Evolutionary conservation across 2,113 vertebrate genomes (phyloP), one percentile per base, ranked within the genome.

Genomic region (Triplophysa dalaica): DNA sequence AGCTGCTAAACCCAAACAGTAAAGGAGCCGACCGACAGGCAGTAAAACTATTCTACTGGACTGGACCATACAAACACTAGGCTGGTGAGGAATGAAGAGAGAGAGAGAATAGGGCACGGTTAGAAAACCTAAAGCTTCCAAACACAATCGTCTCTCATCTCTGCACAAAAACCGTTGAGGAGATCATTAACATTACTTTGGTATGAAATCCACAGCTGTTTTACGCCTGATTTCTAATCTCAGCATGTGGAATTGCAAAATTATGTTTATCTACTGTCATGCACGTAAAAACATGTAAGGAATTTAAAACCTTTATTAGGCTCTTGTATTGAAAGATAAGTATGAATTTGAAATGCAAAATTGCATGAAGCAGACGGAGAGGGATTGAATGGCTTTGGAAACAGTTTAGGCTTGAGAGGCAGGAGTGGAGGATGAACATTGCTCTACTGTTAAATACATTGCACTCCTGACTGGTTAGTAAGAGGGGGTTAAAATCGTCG

Each of bases 381-480:
- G 61, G 26, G 82, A 21, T 52, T 16, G 80, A 75, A 87, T 92
- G 87, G 88, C 87, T 89, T 93, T 93, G 76, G 91, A 95, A 93
- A 92, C 92, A 91, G 91, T 88, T 56, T 33, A 26, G 67, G 89
- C 85, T 66, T 86, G 82, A 85, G 79, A 81, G 80, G 72, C 79
- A 29, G 64, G 77, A 90, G 88, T 75, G 87, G 89, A 90, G 89
- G 92, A 91, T 87, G 86, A 89, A 89, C 87, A 83, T 78, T 89
- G 90, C 41, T 88, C 87, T 93, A 89, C 79, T 89, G 91, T 82
- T 92, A 94, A 96, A 91, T 98, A 98, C 97, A 95, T 97, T 96
- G 95, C 93, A 94, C 92, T 98, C 97, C 96, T 89, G 94, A 92
- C 92, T 94, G 95, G 91, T 96, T 95, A 98, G 95, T 95, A 95